phyloP scores from a whole-genome alignment of 2,797 vertebrate genomes.

The Jordanella pulchra region DNA sequence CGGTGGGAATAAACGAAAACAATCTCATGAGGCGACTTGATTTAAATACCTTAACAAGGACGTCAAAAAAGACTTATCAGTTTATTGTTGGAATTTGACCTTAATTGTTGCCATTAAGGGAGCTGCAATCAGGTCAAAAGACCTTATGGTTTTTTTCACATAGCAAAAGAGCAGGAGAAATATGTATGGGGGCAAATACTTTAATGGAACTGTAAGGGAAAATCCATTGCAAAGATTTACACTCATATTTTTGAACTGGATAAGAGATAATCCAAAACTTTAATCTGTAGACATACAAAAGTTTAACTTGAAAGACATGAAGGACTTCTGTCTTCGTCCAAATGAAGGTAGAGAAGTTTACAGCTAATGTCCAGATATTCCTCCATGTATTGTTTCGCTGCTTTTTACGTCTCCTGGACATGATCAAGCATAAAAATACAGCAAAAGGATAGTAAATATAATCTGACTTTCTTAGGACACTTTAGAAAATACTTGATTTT shows the following conservation, averaged over 20 bases:
- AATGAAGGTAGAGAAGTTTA: constrained; percentile 10
- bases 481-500: constrained; percentile 22
- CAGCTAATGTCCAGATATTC: constrained; percentile 14
- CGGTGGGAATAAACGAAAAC: too few relatives aligned
- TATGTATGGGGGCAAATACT: background rate
- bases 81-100: too few relatives aligned
- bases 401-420: constrained; percentile 2
- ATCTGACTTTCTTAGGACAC: constrained; percentile 39
- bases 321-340: background rate
- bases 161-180: background rate
- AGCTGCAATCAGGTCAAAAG: background rate
- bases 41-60: too few relatives aligned
- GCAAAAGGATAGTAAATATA: constrained; percentile 24
- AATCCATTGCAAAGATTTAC: background rate
- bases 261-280: background rate
- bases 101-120: background rate
- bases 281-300: background rate
- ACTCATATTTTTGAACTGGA: background rate
- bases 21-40: too few relatives aligned
- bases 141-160: background rate
- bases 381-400: constrained; percentile 14
- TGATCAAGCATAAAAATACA: constrained; percentile 5
- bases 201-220: background rate
- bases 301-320: background rate
- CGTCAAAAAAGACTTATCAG: too few relatives aligned